Conservation (phyloP, 2,113 vertebrate species). For the Orthonyx spaldingii region DNA sequence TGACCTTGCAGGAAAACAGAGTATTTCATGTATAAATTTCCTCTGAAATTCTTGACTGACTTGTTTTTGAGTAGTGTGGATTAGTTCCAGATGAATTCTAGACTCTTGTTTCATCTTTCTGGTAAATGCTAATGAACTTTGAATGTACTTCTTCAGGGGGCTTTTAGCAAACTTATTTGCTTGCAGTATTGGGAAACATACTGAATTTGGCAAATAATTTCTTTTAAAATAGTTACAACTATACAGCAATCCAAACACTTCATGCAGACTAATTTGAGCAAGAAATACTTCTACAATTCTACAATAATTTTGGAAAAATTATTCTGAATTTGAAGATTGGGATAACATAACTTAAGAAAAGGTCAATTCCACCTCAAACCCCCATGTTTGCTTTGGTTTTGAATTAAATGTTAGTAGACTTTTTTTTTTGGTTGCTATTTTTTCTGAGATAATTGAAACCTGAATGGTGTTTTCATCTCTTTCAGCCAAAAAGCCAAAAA, state of each 20-base stretch:
- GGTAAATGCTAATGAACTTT: constrained; percentile 9
- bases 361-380: neutral
- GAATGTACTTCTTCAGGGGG: neutral
- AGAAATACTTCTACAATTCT: neutral
- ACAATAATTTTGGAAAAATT: neutral
- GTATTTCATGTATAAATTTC: constrained; percentile 22
- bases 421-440: neutral
- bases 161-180: neutral
- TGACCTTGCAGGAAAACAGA: neutral
- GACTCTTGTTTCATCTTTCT: neutral
- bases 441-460: neutral
- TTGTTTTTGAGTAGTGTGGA: constrained; percentile 10
- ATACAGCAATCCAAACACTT: neutral
- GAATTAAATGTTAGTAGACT: neutral
- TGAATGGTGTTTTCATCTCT: neutral
- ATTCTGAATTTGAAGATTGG: neutral
- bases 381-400: neutral
- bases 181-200: neutral
- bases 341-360: neutral
- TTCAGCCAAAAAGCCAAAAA: neutral
- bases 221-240: neutral
- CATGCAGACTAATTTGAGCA: neutral
- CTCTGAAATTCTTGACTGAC: constrained; percentile 6
- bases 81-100: neutral
- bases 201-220: neutral